These are phyloP conservation scores for Geotrupes spiniger DNA, from an alignment of 2,888 invertebrate species.

Conservation along the genomic window DNA sequence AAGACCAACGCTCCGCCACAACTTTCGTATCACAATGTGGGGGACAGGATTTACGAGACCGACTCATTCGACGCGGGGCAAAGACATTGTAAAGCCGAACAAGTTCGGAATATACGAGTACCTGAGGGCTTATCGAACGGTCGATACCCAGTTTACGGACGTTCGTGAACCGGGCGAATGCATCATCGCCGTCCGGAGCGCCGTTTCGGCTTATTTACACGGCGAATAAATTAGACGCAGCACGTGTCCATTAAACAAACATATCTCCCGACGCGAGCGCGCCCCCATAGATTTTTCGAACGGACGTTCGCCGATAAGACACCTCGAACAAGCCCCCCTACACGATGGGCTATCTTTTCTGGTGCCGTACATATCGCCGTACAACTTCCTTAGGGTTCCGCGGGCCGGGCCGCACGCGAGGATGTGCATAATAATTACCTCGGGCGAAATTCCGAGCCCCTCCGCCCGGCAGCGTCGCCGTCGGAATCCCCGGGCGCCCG, in stretches of 20 bases:
- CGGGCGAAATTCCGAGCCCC: constrained; percentile 25
- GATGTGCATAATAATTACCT: constrained; percentile 49
- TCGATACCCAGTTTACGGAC: too few species aligned
- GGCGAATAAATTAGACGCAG: constrained; percentile 21
- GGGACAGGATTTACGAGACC: too few species aligned
- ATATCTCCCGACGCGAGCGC: constrained; percentile 18
- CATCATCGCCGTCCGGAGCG: constrained; percentile 4
- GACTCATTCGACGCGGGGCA: too few species aligned
- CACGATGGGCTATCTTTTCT: constrained; percentile 36
- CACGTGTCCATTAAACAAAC: constrained; percentile 24
- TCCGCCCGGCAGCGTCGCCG: constrained; percentile 12
- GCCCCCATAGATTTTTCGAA: constrained; percentile 10
- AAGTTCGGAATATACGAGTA: too few species aligned
- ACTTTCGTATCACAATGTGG: too few species aligned
- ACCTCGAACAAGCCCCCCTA: constrained; percentile 33
- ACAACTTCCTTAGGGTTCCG: constrained; percentile 43
- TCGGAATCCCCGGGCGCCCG: constrained; percentile 9
- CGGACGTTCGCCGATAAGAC: constrained; percentile 26
- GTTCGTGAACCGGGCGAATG: not conserved
- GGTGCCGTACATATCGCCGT: constrained; percentile 41
- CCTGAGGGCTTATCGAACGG: too few species aligned
- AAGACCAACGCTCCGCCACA: too few species aligned
- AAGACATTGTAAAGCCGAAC: too few species aligned
- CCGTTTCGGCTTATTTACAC: constrained; percentile 3
- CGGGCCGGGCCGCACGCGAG: constrained; percentile 43